Evolutionary conservation across 2,113 vertebrate species (phyloP), one percentile per base, ranked within the genome.

Genomic region (Ramphastos sulfuratus): DNA sequence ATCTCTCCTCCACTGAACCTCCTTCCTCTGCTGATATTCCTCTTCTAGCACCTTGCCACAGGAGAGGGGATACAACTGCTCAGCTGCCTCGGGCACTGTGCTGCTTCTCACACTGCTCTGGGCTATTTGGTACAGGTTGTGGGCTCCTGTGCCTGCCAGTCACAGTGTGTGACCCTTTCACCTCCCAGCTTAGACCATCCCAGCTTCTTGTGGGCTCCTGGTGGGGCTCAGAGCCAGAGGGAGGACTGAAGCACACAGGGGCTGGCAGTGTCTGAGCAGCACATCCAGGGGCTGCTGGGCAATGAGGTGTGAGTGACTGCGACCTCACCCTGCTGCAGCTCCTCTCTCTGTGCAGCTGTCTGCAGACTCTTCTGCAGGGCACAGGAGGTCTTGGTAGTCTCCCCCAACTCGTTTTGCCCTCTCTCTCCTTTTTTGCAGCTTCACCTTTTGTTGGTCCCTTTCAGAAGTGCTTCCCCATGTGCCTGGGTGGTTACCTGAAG

Each of bases 71-170:
- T 8, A 28, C 52, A 78, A 33, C 23, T 60, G 25, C 42, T 75
- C 0, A 0, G n/a, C 59, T 76, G 48, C 39, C 3, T 16, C 2
- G 6, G 16, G 18, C 35, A 39, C 61, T 14, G 18, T n/a, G 23
- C 71, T 56, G 65, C 27, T 82, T 31, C 77, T 61, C 4, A 1
- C 9, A 14, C 39, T 74, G 61, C 10, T 44, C 12, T 7, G 27
- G 42, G 21, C 6, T 23, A 4, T 55, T 50, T 39, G 37, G 69
- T 46, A 50, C 56, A 85, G 60, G 23, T 56, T 71, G 28, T 28
- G 44, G 24, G 48, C 13, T 73, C 46, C 55, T 12, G 11, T 46
- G 37, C 44, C 33, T 54, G 50, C 15, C 52, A 56, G 7, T 4
- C 25, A 46, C 54, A 65, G 27, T 0, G 2, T 33, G 31, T 54